Evolutionary conservation across 2,797 vertebrate species (phyloP), one percentile per base, ranked within the genome.

Genomic region (Kryptopterus vitreolus): DNA sequence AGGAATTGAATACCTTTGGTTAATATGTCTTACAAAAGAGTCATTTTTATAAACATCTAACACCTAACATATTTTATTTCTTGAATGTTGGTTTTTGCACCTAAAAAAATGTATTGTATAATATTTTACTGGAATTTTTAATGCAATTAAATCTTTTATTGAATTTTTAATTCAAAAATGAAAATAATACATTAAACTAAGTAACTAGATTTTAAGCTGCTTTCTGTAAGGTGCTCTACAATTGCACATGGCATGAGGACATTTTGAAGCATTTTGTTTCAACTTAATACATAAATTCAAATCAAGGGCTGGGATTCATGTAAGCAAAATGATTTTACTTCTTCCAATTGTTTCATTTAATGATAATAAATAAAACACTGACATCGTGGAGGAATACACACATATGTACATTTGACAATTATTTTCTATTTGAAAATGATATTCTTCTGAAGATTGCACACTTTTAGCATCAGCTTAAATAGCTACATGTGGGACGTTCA

Each of bases 131-230:
- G 16, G 6, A 71, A 46, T 68, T 26, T 43, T 11, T 6, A 22
- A 52, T 70, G 11, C 4, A 72, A 15, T 55, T 72, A 16, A 74
- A n/a, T n/a, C n/a, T n/a, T n/a, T n/a, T n/a, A n/a, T n/a, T n/a
- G n/a, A n/a, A n/a, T n/a, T n/a, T n/a, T n/a, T n/a, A n/a, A n/a
- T n/a, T n/a, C n/a, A n/a, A n/a, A n/a, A n/a, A n/a, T n/a, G n/a
- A n/a, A n/a, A n/a, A n/a, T n/a, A n/a, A n/a, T n/a, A n/a, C n/a
- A n/a, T n/a, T n/a, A n/a, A n/a, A n/a, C n/a, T n/a, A n/a, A n/a
- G n/a, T n/a, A n/a, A n/a, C n/a, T n/a, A n/a, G n/a, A n/a, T n/a
- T n/a, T n/a, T n/a, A n/a, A n/a, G 22, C 63, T 50, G 63, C 43
- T 26, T 69, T 13, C 29, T 24, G 31, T 26, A 16, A 48, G 15